phyloP scores from a whole-genome alignment of 1,140 invertebrate genomes.

The Rhopalosiphum padi region DNA sequence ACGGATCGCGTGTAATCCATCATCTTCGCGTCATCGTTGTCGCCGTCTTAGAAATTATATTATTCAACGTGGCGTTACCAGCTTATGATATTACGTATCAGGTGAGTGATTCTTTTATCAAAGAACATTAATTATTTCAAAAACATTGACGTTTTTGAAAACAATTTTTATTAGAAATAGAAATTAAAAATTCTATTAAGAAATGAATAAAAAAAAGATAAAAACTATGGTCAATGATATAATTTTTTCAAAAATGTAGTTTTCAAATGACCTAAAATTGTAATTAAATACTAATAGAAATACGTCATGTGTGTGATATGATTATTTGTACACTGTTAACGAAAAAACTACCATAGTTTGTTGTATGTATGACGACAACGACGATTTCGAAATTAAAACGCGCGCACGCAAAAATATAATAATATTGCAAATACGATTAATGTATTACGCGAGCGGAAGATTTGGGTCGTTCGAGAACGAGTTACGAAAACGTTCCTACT shows the following conservation, averaged over 20 bases:
- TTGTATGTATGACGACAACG: not conserved
- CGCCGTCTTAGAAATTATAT: not conserved
- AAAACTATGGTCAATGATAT: not conserved
- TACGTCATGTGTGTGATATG: not conserved
- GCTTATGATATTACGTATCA: not conserved
- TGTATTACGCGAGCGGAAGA: slow-evolving; percentile 24
- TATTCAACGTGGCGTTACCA: not conserved
- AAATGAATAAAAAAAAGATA: too few species aligned
- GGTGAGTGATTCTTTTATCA: not conserved
- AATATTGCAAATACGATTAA: not conserved
- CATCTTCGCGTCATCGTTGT: not conserved
- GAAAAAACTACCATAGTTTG: not conserved
- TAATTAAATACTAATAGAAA: not conserved
- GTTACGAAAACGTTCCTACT: slow-evolving; percentile 30
- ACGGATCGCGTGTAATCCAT: slow-evolving; percentile 16
- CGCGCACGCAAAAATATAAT: not conserved
- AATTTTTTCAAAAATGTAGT: not conserved
- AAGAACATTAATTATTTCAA: not conserved
- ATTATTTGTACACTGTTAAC: not conserved
- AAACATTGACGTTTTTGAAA: not conserved
- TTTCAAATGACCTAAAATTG: not conserved
- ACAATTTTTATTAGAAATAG: too few species aligned
- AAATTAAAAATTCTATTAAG: too few species aligned
- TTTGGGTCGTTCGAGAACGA: slow-evolving; percentile 39
- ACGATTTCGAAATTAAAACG: not conserved